Base-by-base conservation (phyloP, 2,888 invertebrate genomes). In the Microplitis manilae region DNA sequence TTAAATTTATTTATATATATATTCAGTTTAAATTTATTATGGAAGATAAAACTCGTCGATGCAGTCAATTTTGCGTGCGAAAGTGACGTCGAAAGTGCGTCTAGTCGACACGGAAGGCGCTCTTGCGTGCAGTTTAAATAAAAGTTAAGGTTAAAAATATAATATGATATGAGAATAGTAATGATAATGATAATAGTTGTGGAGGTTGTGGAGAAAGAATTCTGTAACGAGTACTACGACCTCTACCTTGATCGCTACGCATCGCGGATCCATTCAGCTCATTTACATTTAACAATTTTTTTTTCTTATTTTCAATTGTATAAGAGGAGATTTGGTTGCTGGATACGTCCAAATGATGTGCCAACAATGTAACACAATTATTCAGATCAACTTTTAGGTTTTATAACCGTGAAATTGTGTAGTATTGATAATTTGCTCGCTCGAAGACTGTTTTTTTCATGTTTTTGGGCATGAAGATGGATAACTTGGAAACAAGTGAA, bases 241-340 rank as follows among this genome's bases (percentile, higher is more conserved):
- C 83, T 83, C 83, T 76, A 83, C 83, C 83, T 83, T 83, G 83
- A 79, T 81, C 81, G 79, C 83, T 80, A 83, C 82, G 87, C 86
- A 87, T 85, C 86, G 86, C 81, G 82, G 83, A 85, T 85, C 85
- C 81, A 81, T 81, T 83, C 83, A 82, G 82, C 85, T 85, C 81
- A 73, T 87, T 87, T 87, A 86, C 87, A 87, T 87, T 86, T 86
- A 85, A 86, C 84, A 83, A 81, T 81, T 84, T 67, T n/a, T 41
- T 59, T 84, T 67, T n/a, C 15, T 59, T 77, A 77, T 79, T 77
- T 20, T 17, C 50, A 69, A 62, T 39, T 15, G 60, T 15, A 72
- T 41, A 7, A 68, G 41, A 68, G 71, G 83, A 86, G 87, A 86
- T 87, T 87, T 83, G 84, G 84, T 83, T 84, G 86, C 84, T 85